phyloP scores from a whole-genome alignment of 2,797 vertebrate species.

The Aplochiton taeniatus region DNA sequence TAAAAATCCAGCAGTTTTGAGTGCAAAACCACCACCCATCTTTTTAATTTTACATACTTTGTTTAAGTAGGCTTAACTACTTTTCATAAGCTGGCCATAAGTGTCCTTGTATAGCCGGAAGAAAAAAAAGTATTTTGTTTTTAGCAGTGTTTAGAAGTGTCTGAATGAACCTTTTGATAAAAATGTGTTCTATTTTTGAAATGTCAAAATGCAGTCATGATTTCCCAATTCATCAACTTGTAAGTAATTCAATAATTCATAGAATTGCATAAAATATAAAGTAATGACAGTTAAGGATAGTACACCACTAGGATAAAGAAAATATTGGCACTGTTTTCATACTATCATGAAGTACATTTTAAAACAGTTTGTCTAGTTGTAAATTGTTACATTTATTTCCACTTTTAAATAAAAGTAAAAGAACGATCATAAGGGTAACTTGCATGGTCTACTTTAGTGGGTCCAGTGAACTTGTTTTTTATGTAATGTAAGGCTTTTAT shows the following conservation, averaged over 20 bases:
- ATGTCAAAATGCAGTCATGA: slow-evolving; percentile 65
- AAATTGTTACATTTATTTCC: slow-evolving; percentile 18
- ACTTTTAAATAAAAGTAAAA: slow-evolving; percentile 22
- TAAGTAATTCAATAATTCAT: no score
- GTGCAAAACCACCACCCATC: background rate
- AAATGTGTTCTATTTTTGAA: slow-evolving; percentile 73
- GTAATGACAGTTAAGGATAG: no score
- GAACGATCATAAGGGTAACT: slow-evolving; percentile 51
- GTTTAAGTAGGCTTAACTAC: background rate
- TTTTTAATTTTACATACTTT: background rate
- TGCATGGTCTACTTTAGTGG: slow-evolving; percentile 70
- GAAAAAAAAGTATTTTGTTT: slow-evolving; percentile 49
- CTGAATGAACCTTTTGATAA: slow-evolving; percentile 72
- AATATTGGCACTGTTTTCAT: slow-evolving; percentile 3
- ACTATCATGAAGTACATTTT: slow-evolving; percentile 38
- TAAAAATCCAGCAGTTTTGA: slow-evolving; percentile 3
- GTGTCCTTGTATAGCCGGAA: slow-evolving; percentile 78
- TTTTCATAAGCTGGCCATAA: slow-evolving; percentile 70
- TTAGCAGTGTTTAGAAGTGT: slow-evolving; percentile 49
- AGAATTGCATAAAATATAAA: no score
- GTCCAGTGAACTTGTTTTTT: slow-evolving; percentile 82
- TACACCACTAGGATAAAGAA: no score
- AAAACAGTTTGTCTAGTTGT: slow-evolving; percentile 7
- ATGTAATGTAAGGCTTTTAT: slow-evolving; percentile 95
- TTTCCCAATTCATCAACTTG: slow-evolving; percentile 20